phyloP scores from a whole-genome alignment of 2,888 invertebrate species.

The Cerastoderma edule region DNA sequence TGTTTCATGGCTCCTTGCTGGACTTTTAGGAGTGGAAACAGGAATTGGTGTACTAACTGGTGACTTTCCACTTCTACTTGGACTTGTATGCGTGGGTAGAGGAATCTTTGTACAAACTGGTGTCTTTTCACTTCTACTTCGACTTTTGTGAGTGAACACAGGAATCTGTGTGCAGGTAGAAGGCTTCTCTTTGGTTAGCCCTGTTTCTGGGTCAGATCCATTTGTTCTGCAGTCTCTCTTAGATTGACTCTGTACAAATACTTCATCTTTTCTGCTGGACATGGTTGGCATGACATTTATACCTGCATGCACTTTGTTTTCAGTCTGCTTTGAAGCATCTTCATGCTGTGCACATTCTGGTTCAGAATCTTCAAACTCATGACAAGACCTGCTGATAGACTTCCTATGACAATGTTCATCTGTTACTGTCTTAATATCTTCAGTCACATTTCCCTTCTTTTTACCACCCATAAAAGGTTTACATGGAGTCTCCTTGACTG shows the following conservation, averaged over 20 bases:
- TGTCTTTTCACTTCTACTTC: constrained; percentile 9
- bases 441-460: neutral
- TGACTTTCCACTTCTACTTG: constrained; percentile 9
- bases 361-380: constrained; percentile 55
- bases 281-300: no score
- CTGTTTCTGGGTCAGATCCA: no score
- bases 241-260: no score
- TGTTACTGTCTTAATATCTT: neutral
- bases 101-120: constrained; percentile 7
- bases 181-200: neutral
- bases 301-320: no score
- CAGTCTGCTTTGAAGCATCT: neutral
- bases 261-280: no score
- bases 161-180: no score
- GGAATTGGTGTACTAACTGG: constrained; percentile 9
- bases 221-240: no score
- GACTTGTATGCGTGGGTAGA: no score
- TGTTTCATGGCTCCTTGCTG: neutral
- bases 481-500: neutral
- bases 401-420: neutral
- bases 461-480: neutral
- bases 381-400: constrained; percentile 32
- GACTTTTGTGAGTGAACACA: no score
- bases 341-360: constrained; percentile 57
- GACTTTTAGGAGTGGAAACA: neutral